Conservation (phyloP, 2,797 vertebrate species). For the Paedocypris micromegethes region DNA sequence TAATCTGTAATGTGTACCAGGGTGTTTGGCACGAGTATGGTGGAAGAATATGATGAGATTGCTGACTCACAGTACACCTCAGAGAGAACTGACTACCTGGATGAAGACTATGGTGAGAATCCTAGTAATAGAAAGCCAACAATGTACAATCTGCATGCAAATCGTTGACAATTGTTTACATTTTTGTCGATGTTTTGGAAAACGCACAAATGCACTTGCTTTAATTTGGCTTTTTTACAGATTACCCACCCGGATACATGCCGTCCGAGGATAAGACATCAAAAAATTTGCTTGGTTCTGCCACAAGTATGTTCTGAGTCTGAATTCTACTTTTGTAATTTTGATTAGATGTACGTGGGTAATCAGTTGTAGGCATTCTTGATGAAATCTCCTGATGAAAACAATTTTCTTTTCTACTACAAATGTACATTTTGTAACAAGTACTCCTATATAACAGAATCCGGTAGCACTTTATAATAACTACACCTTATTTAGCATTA, state of each 20-base stretch:
- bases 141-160: not conserved
- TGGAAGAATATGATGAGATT: conserved; percentile 98
- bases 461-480: too few species aligned
- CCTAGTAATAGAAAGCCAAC: conserved; percentile 15
- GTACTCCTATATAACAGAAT: too few species aligned
- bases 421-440: too few species aligned
- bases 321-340: not conserved
- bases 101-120: conserved; percentile 89
- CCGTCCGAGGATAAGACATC: conserved; percentile 88
- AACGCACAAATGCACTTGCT: conserved; percentile 25
- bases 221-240: conserved; percentile 59
- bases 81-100: conserved; percentile 87
- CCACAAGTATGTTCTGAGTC: conserved; percentile 81
- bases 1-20: conserved; percentile 57
- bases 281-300: conserved; percentile 95
- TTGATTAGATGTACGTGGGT: not conserved
- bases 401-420: too few species aligned
- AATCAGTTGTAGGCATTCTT: not conserved
- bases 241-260: conserved; percentile 87
- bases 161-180: not conserved
- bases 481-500: too few species aligned
- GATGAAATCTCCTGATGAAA: too few species aligned
- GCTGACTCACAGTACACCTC: conserved; percentile 93
- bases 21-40: conserved; percentile 99
- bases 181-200: not conserved